Evolutionary conservation across 2,888 invertebrate species (phyloP), one percentile per base, ranked within the genome.

Genomic region (Halictus quadricinctus): DNA sequence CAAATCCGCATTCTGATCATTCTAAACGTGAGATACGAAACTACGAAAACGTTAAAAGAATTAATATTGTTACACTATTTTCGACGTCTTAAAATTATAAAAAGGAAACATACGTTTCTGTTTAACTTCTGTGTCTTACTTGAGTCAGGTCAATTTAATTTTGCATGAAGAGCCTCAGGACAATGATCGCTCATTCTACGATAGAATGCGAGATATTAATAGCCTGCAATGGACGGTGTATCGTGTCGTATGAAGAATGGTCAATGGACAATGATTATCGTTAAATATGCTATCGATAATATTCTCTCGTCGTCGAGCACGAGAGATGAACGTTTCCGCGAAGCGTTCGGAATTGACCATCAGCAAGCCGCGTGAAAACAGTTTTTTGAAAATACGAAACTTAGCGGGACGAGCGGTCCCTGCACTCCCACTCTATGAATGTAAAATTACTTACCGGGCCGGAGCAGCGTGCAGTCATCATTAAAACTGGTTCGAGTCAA

Each of bases 371-470:
- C 43, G 84, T 29, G 66, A 74, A 75, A 81, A 81, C 75, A 80
- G 87, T 90, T 93, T 91, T 90, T 91, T 85, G 78, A 82, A 88
- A 85, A 87, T 83, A 70, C 86, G 76, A 85, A 85, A 88, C 84
- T 87, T 88, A 86, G 76, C 69, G 64, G 73, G 48, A 48, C 75
- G 86, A 83, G 77, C 80, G 77, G 75, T 85, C 88, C 88, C 88
- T 83, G 82, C 84, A 88, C 88, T 92, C 92, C 91, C 92, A 92
- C 89, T 86, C 91, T 91, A 93, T 93, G 92, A 93, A 93, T 93
- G 91, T 88, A 84, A 92, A 93, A 92, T 92, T 83, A 90, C 88
- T 84, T 64, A 64, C 64, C 64, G 29, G 64, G 74, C 41, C 75
- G 78, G 88, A 83, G 88, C 85, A 80, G 86, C 76, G 74, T 74